These are phyloP conservation scores for Gymnocheta viridis DNA, from an alignment of 2,888 invertebrate species.

Conservation along the genomic window DNA sequence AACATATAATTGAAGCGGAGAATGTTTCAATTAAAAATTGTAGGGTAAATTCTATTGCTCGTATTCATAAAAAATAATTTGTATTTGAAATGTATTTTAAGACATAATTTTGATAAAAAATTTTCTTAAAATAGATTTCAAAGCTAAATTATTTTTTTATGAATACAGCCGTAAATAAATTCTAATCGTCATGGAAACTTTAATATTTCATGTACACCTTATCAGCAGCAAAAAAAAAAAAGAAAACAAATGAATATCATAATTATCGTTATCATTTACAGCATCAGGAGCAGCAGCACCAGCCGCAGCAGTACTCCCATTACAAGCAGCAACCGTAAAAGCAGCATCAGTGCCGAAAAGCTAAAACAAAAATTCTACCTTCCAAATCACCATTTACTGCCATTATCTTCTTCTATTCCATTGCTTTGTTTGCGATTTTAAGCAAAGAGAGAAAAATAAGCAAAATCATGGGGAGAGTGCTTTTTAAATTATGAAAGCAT, in stretches of 20 bases:
- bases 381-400: conserved; percentile 20
- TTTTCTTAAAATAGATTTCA: too few relatives aligned
- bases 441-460: not conserved
- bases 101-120: too few relatives aligned
- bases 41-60: not conserved
- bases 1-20: not conserved
- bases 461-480: conserved; percentile 25
- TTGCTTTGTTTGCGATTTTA: not conserved
- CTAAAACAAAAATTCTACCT: conserved; percentile 12
- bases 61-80: too few relatives aligned
- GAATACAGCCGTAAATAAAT: too few relatives aligned
- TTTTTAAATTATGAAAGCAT: conserved; percentile 30
- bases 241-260: conserved; percentile 14
- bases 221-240: not conserved
- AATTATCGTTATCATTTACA: conserved; percentile 36
- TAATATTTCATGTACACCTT: not conserved
- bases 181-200: not conserved
- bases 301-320: not conserved
- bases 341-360: conserved; percentile 7
- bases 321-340: not conserved
- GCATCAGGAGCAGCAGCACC: not conserved
- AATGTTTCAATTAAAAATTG: not conserved
- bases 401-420: conserved; percentile 35
- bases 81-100: too few relatives aligned
- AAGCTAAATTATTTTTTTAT: too few relatives aligned